Evolutionary conservation across 2,113 vertebrate species (phyloP).

Genomic region (Tringa solitaria): DNA sequence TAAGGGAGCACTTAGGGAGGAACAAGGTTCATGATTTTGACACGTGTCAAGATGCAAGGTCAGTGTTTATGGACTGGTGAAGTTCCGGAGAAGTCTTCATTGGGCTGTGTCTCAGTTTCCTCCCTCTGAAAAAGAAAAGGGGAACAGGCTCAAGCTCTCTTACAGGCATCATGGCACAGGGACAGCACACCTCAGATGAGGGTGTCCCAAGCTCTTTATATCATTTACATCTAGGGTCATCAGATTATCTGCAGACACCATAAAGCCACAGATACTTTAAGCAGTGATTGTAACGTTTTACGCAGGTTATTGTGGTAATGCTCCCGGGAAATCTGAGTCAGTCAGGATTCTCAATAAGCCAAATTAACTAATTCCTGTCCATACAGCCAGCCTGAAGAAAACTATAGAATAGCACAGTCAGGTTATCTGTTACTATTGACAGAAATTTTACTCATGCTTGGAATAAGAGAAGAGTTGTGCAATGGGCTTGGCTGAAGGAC

Average conservation of each 20-base stretch:
- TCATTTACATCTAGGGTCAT: not conserved
- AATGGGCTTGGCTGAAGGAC: not conserved
- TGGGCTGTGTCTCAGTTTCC: not conserved
- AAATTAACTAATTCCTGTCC: not conserved
- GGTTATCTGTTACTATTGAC: not conserved
- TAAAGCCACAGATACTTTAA: not conserved
- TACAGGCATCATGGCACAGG: fast-evolving
- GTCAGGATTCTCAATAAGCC: fast-evolving
- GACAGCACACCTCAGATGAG: not conserved
- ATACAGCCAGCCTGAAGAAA: not conserved
- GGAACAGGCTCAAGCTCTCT: not conserved
- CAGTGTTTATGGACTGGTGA: not conserved
- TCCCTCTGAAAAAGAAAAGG: not conserved
- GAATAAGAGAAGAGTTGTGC: not conserved
- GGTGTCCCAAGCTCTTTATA: not conserved
- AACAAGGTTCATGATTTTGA: not conserved
- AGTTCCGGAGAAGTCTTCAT: not conserved
- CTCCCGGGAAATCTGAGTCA: not conserved
- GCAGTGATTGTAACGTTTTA: not conserved
- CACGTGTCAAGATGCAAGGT: not conserved
- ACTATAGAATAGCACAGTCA: not conserved
- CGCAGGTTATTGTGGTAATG: not conserved
- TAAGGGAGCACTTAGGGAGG: not conserved
- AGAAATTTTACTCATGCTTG: not conserved
- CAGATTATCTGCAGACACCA: not conserved